Conservation (phyloP, 1,140 invertebrate genomes). For the Drosophila burlai region DNA sequence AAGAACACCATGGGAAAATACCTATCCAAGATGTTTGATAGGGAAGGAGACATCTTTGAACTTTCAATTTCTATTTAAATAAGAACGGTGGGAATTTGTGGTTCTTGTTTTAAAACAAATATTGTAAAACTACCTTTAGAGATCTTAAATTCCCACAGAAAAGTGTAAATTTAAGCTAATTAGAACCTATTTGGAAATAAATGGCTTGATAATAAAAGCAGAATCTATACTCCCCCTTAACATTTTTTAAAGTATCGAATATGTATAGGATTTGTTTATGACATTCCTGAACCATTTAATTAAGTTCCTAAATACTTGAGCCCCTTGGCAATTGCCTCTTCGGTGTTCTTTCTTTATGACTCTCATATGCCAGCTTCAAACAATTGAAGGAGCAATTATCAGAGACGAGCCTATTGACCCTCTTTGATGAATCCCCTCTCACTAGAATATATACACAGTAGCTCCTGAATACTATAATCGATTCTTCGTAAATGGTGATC, state of each 20-base stretch:
- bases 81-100: neutral
- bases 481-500: neutral
- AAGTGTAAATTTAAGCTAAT: neutral
- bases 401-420: neutral
- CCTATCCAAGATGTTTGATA: neutral
- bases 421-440: neutral
- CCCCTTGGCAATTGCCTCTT: too few species aligned
- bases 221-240: too few species aligned
- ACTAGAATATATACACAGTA: neutral
- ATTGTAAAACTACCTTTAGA: neutral
- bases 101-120: neutral
- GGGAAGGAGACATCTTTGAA: neutral
- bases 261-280: neutral
- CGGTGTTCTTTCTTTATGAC: neutral
- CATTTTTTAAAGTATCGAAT: neutral
- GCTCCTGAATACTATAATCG: neutral
- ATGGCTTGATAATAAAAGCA: too few species aligned
- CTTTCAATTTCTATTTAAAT: neutral
- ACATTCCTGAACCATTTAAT: neutral
- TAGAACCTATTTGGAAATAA: neutral
- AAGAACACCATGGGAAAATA: constrained; percentile 16
- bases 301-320: too few species aligned
- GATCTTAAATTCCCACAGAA: neutral
- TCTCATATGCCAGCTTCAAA: neutral
- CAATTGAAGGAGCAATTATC: neutral